Percentiles rank a stretch among this genome's conserved stretches.
phyloP scores from a whole-genome alignment of 2,888 invertebrate species.

The Lepas anatifera region DNA sequence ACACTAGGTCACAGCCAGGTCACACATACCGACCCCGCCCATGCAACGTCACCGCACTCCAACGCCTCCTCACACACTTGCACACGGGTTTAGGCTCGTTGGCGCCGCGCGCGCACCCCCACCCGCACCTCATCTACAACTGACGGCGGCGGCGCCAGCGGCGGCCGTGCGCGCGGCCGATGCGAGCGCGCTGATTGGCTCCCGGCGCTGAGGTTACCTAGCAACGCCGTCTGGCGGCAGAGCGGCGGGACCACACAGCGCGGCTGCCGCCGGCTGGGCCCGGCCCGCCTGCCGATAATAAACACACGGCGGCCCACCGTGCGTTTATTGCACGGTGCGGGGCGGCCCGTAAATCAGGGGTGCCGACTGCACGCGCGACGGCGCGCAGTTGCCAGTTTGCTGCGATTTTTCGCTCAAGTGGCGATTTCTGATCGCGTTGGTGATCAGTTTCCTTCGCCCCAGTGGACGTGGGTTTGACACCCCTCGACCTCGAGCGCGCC shows the following conservation, averaged over 20 bases:
- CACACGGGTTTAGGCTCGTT: not conserved
- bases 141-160: not conserved
- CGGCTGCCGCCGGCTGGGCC: not conserved
- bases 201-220: not conserved
- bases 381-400: no score
- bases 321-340: slow-evolving; percentile 2
- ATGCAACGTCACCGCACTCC: not conserved
- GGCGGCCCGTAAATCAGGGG: not conserved
- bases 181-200: not conserved
- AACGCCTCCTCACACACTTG: not conserved
- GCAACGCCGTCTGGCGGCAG: not conserved
- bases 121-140: not conserved
- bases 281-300: not conserved
- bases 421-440: no score
- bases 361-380: not conserved
- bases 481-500: no score
- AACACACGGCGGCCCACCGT: not conserved
- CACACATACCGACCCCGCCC: not conserved
- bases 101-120: not conserved
- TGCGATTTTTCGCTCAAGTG: no score
- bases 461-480: no score
- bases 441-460: no score
- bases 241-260: not conserved
- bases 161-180: not conserved
- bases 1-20: not conserved